Conservation (phyloP, 2,888 invertebrate species). For the Zeuzera pyrina region DNA sequence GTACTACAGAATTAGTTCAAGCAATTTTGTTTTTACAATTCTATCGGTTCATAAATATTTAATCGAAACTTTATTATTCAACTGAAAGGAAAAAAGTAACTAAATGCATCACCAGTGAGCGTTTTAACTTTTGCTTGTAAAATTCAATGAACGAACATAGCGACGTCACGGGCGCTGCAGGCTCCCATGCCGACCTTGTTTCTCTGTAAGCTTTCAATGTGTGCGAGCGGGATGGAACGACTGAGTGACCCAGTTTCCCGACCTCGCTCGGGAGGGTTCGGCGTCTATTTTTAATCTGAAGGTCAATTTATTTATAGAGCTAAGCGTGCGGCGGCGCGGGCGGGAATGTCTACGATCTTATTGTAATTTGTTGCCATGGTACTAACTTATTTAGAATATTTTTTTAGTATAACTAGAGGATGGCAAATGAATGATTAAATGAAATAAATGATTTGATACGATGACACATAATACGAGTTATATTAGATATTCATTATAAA, state of each 20-base stretch:
- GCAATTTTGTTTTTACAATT: no score
- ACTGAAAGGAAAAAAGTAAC: constrained; percentile 18
- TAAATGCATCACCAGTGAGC: constrained; percentile 37
- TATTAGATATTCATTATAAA: no score
- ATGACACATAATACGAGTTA: no score
- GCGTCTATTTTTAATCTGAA: constrained; percentile 71
- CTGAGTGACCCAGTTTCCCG: constrained; percentile 64
- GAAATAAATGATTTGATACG: no score
- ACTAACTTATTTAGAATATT: no score
- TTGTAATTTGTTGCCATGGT: constrained; percentile 4
- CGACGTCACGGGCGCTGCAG: constrained; percentile 61
- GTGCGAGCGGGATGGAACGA: constrained; percentile 33
- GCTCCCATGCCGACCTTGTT: constrained; percentile 35
- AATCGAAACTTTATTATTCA: background rate
- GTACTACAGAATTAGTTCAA: no score
- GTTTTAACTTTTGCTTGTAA: constrained; percentile 39
- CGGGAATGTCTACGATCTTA: constrained; percentile 16
- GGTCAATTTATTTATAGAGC: constrained; percentile 69
- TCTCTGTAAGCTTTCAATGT: constrained; percentile 10
- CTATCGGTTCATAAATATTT: no score
- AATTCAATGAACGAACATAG: constrained; percentile 63
- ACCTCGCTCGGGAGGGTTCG: constrained; percentile 64
- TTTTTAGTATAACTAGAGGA: no score
- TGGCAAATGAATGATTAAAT: no score
- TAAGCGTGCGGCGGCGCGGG: constrained; percentile 30